Evolutionary conservation across 2,888 invertebrate genomes (phyloP).

Genomic region (Parnassius glacialis): DNA sequence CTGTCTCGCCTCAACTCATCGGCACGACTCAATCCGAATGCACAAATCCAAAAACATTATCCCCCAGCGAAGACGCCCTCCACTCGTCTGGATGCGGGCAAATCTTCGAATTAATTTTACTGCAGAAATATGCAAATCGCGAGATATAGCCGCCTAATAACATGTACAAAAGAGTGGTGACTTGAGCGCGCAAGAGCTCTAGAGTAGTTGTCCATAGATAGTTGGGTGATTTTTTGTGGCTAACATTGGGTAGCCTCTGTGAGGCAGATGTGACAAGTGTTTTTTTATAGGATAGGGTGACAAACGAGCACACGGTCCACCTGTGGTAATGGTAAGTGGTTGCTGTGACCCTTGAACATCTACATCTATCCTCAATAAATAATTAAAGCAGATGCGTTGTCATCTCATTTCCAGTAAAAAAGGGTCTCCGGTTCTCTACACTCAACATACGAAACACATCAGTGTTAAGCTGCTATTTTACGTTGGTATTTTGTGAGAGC

Average conservation of each 20-base stretch:
- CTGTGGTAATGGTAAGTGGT: no score
- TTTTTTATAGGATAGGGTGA: no score
- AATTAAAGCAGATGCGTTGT: no score
- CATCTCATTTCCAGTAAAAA: no score
- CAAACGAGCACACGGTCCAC: no score
- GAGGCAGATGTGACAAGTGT: constrained; percentile 16
- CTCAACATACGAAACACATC: no score
- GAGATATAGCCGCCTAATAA: constrained; percentile 80
- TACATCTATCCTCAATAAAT: no score
- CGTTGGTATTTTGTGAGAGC: no score
- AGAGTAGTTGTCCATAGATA: constrained; percentile 39
- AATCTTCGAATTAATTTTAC: constrained; percentile 83
- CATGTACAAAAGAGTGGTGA: constrained; percentile 82
- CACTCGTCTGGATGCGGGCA: constrained; percentile 70
- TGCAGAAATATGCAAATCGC: constrained; percentile 80
- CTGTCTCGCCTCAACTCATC: constrained; percentile 37
- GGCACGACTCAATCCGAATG: constrained; percentile 62
- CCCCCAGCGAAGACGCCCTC: constrained; percentile 49
- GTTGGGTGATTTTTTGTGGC: constrained; percentile 30
- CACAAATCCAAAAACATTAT: constrained; percentile 73
- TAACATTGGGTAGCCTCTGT: constrained; percentile 30
- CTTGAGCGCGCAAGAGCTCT: constrained; percentile 56
- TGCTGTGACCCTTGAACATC: no score
- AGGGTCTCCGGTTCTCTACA: no score
- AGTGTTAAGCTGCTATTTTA: no score